Base-by-base conservation (phyloP, 1,140 invertebrate genomes). In the Zaprionus davidi region DNA sequence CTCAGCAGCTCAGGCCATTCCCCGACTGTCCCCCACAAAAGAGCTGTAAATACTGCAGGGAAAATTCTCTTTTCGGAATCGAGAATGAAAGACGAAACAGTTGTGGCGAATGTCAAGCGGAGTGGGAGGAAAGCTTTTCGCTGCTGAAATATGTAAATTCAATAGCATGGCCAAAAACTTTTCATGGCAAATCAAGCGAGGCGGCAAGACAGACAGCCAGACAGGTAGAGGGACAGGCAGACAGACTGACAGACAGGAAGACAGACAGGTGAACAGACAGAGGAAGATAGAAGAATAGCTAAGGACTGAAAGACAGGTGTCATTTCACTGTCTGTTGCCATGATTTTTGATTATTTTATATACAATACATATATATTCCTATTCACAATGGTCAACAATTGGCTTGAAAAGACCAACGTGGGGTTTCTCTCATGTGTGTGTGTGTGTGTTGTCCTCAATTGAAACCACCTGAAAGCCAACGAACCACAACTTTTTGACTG, bases 281-380 rank as follows among this genome's bases (percentile, higher is more conserved):
- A 58, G 17, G 2, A 9, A 15, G 26, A 38, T 5, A n/a, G 56
- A 66, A 22, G 34, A 53, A 56, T 55, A 53, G 36, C 13, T 51
- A 36, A 64, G 20, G 38, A 36, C 31, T 38, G 68, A 65, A 36
- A 58, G 78, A 69, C 75, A 78, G 83, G 83, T 87, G 83, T 87
- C 83, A 87, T 76, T 78, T 84, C 65, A 76, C 68, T 87, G 81
- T 81, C 84, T 76, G 72, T 78, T 74, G 80, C 64, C 71, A 83
- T 87, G 83, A 87, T 87, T 87, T 87, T 88, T 88, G 84, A 88
- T 87, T 87, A 87, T 87, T 88, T 74, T 87, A 77, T 71, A 46
- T 44, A 53, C 15, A 34, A 22, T 15, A 12, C 12, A 36, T 62
- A 49, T 20, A 17, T 58, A 26, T 49, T 13, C n/a, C 17, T 15